A percentile compares a stretch with the other conserved stretches of the same genome.
Conservation (phyloP, 1,140 invertebrate species). For the Calliphora vicina region DNA sequence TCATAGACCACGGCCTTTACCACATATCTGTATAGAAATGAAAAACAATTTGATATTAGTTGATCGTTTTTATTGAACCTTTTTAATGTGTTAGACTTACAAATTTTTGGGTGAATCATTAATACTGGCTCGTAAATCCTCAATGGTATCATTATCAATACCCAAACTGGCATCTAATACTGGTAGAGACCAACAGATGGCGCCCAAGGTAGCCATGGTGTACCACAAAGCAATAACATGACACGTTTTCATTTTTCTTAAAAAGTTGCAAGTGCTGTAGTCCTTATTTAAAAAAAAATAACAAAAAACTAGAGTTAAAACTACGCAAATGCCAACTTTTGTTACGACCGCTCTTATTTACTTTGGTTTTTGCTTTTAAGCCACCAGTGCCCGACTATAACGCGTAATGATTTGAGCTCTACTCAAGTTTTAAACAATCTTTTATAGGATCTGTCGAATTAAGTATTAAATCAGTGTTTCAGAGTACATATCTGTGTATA, state of each 20-base stretch:
- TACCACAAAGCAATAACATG: slow-evolving; percentile 18
- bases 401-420: slow-evolving; percentile 1
- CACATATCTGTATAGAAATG: slow-evolving; percentile 63
- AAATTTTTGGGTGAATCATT: slow-evolving; percentile 60
- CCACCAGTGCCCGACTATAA: background rate
- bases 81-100: slow-evolving; percentile 54
- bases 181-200: slow-evolving; percentile 47
- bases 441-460: slow-evolving; percentile 19
- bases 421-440: background rate
- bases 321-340: background rate
- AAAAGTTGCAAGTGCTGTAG: background rate
- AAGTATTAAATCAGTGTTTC: background rate
- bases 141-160: slow-evolving; percentile 52
- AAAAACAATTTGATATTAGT: background rate
- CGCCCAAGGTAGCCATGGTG: slow-evolving; percentile 49
- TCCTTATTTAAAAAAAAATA: background rate
- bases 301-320: background rate
- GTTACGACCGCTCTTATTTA: background rate
- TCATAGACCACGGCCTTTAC: slow-evolving; percentile 69
- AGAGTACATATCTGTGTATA: background rate
- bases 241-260: slow-evolving; percentile 45
- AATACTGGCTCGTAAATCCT: slow-evolving; percentile 48
- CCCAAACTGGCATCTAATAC: slow-evolving; percentile 51
- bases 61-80: background rate
- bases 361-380: background rate